These are phyloP conservation scores for Danio tinwini DNA, from an alignment of 2,797 vertebrate species.

Conservation along the genomic window DNA sequence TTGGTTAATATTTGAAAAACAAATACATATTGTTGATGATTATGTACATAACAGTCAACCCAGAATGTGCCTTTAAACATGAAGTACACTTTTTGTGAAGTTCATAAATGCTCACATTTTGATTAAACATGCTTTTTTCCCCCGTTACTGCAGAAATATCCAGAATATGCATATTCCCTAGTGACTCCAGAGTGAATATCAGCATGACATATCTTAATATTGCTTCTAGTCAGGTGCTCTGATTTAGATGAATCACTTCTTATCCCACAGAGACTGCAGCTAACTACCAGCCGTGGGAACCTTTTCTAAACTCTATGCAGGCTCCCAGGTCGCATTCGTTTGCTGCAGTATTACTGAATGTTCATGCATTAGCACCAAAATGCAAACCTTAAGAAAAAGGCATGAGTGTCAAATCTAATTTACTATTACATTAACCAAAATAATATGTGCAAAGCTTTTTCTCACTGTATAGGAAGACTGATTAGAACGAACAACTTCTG, in stretches of 20 bases:
- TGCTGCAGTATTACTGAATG: conserved; percentile 16
- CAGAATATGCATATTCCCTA: conserved; percentile 61
- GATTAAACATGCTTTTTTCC: background rate
- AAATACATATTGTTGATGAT: no score
- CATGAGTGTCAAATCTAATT: conserved; percentile 63
- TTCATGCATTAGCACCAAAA: conserved; percentile 62
- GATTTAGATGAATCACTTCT: conserved; percentile 72
- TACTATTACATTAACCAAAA: conserved; percentile 66
- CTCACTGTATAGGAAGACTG: conserved; percentile 49
- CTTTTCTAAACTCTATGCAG: background rate
- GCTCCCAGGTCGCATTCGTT: conserved; percentile 5
- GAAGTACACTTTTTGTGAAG: background rate
- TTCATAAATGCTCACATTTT: background rate
- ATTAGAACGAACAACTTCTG: conserved; percentile 64
- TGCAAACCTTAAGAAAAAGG: conserved; percentile 52
- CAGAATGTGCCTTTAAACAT: no score
- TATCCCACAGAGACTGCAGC: conserved; percentile 57
- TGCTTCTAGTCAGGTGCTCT: conserved; percentile 67
- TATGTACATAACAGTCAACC: no score
- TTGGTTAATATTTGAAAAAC: no score
- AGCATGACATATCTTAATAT: conserved; percentile 69
- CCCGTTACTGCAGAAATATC: background rate
- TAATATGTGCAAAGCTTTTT: background rate
- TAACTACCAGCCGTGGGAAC: conserved; percentile 21
- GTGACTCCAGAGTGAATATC: conserved; percentile 71